Evolutionary conservation across 2,888 invertebrate species (phyloP), one percentile per base, ranked within the genome.

Genomic region (Amphiduros pacificus): DNA sequence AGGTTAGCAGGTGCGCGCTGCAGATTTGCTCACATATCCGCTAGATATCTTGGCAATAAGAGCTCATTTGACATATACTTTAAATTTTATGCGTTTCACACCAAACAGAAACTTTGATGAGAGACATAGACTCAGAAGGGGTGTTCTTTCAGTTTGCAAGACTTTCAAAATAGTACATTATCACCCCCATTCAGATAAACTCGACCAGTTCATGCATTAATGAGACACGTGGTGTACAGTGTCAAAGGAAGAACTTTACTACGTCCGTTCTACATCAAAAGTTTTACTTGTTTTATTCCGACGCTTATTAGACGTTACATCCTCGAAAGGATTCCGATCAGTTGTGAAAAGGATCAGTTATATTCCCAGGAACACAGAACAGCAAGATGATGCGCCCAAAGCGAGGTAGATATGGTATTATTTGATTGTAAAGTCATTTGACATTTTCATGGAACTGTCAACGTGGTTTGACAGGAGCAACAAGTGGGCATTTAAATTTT

Each of bases 311-410:
- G 9, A 36, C 36, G 36, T 14, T 36, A 51, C 5, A 24, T 36
- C 51, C 14, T 17, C 24, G 22, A n/a, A 24, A 51, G 20, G 24
- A 48, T 44, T n/a, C 22, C 22, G 6, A 44, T n/a, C n/a, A 44
- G n/a, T 11, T n/a, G 44, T n/a, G 51, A 5, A 29, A 6, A 4
- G 4, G 36, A 2, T n/a, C 5, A 22, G 50, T n/a, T n/a, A n/a
- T n/a, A n/a, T n/a, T n/a, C n/a, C n/a, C n/a, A n/a, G 27, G 9
- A 9, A 31, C 6, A 36, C 5, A 24, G 2, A 36, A 2, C 20
- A 36, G 31, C 58, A 50, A 51, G 58, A 58, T 58, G 58, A 58
- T 50, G 58, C 29, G 58, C 17, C 58, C 58, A 1, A 58, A 58
- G 36, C 49, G 58, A 58, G 40, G 58, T 58, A 50, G 36, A 41